These are phyloP conservation scores for Drosophila nigromelanica DNA, from an alignment of 1,140 invertebrate species.

Conservation along the genomic window DNA sequence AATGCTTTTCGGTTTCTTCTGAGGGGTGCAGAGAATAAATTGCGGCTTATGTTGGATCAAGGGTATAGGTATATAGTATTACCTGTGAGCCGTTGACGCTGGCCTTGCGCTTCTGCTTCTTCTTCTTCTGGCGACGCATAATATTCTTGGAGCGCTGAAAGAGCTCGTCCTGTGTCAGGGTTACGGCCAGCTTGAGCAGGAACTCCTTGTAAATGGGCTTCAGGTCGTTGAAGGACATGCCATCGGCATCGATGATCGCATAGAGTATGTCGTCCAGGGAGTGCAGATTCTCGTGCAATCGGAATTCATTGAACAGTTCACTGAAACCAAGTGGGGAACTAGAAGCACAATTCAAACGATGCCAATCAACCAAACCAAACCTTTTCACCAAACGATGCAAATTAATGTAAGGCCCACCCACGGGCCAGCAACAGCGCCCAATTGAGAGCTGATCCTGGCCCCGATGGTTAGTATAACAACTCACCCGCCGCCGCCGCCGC, in stretches of 20 bases:
- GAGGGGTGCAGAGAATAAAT: slow-evolving; percentile 5
- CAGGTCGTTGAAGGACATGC: slow-evolving; percentile 96
- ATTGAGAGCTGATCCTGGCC: slow-evolving; percentile 21
- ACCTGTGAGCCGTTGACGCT: slow-evolving; percentile 78
- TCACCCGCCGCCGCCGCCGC: slow-evolving; percentile 70
- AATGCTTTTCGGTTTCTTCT: slow-evolving; percentile 85
- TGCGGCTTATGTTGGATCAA: too few relatives aligned
- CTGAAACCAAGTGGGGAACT: slow-evolving; percentile 92
- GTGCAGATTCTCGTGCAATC: slow-evolving; percentile 92
- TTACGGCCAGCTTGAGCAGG: slow-evolving; percentile 92
- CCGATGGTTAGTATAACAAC: slow-evolving; percentile 52
- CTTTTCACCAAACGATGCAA: slow-evolving; percentile 66
- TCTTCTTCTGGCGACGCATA: slow-evolving; percentile 92
- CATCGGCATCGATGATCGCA: slow-evolving; percentile 94
- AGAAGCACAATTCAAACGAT: slow-evolving; percentile 82
- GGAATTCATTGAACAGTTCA: slow-evolving; percentile 92
- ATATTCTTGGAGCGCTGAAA: slow-evolving; percentile 94
- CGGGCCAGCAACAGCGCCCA: slow-evolving; percentile 28
- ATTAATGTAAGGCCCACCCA: slow-evolving; percentile 51
- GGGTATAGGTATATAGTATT: not conserved
- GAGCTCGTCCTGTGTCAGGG: slow-evolving; percentile 94
- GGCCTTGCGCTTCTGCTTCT: slow-evolving; percentile 85
- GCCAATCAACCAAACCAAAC: slow-evolving; percentile 78
- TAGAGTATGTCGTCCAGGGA: slow-evolving; percentile 94
- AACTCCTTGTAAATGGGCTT: slow-evolving; percentile 96